A percentile compares a stretch with the other conserved stretches of the same genome.
These are phyloP conservation scores for Spisula solida DNA, from an alignment of 2,888 invertebrate genomes.

Conservation along the genomic window DNA sequence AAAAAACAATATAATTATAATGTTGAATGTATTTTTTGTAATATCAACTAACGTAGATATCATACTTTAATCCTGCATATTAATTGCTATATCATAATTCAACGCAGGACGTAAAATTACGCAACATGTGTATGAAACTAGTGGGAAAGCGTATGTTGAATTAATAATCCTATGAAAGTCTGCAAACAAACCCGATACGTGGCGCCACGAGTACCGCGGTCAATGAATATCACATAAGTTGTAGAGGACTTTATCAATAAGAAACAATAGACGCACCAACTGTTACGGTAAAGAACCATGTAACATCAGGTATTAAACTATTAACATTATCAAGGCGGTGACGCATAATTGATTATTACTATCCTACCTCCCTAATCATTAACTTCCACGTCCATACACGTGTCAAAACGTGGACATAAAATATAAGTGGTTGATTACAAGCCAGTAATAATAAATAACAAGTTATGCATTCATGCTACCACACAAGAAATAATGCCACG, in stretches of 20 bases:
- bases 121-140: too few relatives aligned
- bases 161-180: background rate
- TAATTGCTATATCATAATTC: too few relatives aligned
- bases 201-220: background rate
- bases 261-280: background rate
- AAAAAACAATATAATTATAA: too few relatives aligned
- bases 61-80: too few relatives aligned
- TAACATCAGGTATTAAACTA: conserved; percentile 14
- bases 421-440: background rate
- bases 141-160: too few relatives aligned
- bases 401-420: background rate
- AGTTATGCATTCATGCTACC: too few relatives aligned
- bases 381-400: background rate
- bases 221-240: background rate
- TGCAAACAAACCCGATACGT: background rate
- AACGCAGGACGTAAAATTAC: too few relatives aligned
- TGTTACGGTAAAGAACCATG: background rate
- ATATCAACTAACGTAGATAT: too few relatives aligned
- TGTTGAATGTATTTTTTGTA: too few relatives aligned
- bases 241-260: background rate
- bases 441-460: too few relatives aligned
- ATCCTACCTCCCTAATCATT: background rate
- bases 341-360: conserved; percentile 11
- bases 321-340: conserved; percentile 1
- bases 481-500: too few relatives aligned